Evolutionary conservation across 2,888 invertebrate species (phyloP), one percentile per base, ranked within the genome.

Genomic region (Mythimna ferrago): DNA sequence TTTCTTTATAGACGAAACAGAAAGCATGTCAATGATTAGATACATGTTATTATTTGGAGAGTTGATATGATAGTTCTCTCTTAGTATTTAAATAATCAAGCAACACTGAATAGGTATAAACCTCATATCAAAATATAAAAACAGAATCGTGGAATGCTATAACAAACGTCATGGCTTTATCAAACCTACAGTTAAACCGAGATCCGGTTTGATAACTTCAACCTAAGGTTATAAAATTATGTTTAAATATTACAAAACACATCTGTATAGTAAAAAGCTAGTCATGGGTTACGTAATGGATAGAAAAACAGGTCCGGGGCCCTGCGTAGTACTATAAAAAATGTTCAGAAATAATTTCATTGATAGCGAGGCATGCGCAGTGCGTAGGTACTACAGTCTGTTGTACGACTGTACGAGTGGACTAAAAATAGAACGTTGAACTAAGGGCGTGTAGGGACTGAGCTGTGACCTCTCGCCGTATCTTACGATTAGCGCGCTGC

Each of bases 351-450:
- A 88, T 86, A 87, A 86, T 86, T 87, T 86, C 84, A 88, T 89
- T 89, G 86, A 87, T 86, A 80, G 76, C 65, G 73, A 76, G 76
- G 83, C 89, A 87, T 87, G 86, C 87, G 89, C 85, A 82, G 67
- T 77, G 75, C 62, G 76, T 83, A 75, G 78, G 80, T 77, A 83
- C 81, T 81, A 84, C 78, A 68, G 57, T 81, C 77, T 63, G 66
- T 64, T 73, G 73, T 73, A 74, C 80, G 76, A 76, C 80, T 78
- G 73, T 71, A 79, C 80, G 76, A 76, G 82, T 80, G 84, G 78
- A 82, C 85, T 89, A 85, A 86, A 87, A 84, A 88, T 87, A 88
- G 86, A 88, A 87, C 83, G 82, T 87, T 85, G 85, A 85, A 85
- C 87, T 87, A 85, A 85, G 87, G 86, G 87, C 82, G 83, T 79